Percentiles rank a stretch among this genome's conserved stretches.
Conservation (phyloP, 2,797 vertebrate species). For the Nannoperca australis region DNA sequence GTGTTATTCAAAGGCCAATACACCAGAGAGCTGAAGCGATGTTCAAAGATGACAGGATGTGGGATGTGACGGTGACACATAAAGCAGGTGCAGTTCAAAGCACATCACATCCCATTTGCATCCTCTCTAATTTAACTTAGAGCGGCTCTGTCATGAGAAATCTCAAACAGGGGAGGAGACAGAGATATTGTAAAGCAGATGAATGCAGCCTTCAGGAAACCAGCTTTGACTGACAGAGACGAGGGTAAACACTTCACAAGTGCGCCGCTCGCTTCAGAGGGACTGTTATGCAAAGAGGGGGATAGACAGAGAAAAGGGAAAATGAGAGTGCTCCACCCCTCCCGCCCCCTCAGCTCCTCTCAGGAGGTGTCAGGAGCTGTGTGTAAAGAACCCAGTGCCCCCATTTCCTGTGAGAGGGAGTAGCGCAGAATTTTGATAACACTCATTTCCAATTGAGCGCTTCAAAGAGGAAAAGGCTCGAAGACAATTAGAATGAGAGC, state of each 20-base stretch:
- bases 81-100: slow-evolving; percentile 68
- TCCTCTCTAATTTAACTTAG: slow-evolving; percentile 55
- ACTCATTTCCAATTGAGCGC: slow-evolving; percentile 74
- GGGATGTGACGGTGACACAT: slow-evolving; percentile 64
- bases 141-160: slow-evolving; percentile 46
- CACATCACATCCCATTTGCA: slow-evolving; percentile 54
- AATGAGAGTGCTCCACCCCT: slow-evolving; percentile 60
- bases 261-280: slow-evolving; percentile 50
- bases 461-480: slow-evolving; percentile 66
- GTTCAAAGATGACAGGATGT: slow-evolving; percentile 57
- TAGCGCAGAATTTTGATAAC: slow-evolving; percentile 70
- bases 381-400: slow-evolving; percentile 61
- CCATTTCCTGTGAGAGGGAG: slow-evolving; percentile 72
- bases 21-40: slow-evolving; percentile 35
- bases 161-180: slow-evolving; percentile 58
- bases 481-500: slow-evolving; percentile 75
- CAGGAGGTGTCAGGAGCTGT: slow-evolving; percentile 69
- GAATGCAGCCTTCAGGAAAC: slow-evolving; percentile 63
- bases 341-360: slow-evolving; percentile 64
- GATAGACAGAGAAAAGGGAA: slow-evolving; percentile 51
- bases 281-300: slow-evolving; percentile 60
- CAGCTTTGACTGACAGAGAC: slow-evolving; percentile 64
- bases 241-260: slow-evolving; percentile 77
- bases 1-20: slow-evolving; percentile 53
- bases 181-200: slow-evolving; percentile 61